Conservation (phyloP, 2,888 invertebrate genomes). For the Pseudococcus jackbeardsleyi region DNA sequence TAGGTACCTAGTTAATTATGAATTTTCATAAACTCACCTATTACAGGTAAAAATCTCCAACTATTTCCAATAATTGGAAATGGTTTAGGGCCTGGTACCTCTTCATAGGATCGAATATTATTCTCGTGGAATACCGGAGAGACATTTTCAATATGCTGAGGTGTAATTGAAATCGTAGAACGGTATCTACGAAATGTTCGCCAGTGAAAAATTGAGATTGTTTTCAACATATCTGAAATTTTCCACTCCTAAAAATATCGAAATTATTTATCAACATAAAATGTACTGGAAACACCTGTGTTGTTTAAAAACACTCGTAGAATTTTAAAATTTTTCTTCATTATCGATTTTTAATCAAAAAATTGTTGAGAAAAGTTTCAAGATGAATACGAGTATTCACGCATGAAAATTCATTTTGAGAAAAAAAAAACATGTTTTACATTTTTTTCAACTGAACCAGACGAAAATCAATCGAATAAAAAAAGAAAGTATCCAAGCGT, state of each 20-base stretch:
- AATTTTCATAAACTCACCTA: slow-evolving; percentile 67
- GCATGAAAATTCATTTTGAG: no score
- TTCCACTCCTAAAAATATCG: neutral
- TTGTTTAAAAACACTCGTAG: no score
- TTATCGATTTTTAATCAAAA: no score
- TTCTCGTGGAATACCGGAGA: slow-evolving; percentile 17
- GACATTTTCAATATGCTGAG: slow-evolving; percentile 9
- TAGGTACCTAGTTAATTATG: neutral
- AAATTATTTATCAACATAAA: neutral
- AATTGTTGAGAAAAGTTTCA: no score
- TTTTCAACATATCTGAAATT: neutral
- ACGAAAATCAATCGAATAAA: neutral
- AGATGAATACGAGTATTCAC: no score
- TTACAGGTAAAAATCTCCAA: slow-evolving; percentile 74
- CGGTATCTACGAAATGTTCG: neutral
- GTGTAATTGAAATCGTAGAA: neutral
- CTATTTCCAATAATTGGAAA: slow-evolving; percentile 85
- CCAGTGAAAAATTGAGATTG: neutral
- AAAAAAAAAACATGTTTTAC: no score
- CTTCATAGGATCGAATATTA: slow-evolving; percentile 73
- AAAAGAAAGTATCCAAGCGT: neutral
- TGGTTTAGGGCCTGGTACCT: slow-evolving; percentile 85
- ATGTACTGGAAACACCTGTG: neutral
- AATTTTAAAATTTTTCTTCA: no score
- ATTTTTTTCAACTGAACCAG: no score